Evolutionary conservation across 2,797 vertebrate species (phyloP).

Genomic region (Sebastes vulpes): DNA sequence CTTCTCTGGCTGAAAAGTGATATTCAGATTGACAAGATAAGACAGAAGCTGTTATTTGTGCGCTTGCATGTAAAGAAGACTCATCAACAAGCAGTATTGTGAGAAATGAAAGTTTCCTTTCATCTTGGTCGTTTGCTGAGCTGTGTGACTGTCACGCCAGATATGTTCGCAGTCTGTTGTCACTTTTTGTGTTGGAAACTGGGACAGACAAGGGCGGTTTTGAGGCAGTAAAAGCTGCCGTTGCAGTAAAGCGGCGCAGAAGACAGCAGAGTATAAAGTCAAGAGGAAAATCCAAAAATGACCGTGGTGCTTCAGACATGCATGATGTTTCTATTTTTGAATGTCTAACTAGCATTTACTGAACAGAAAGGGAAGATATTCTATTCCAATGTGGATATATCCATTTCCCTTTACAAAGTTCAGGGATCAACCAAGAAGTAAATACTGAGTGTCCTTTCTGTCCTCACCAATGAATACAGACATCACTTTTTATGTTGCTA

Average conservation of each 20-base stretch:
- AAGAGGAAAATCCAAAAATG: constrained; percentile 39
- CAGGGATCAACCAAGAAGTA: constrained; percentile 11
- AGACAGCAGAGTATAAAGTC: not conserved
- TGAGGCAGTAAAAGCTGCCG: not conserved
- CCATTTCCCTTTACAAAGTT: constrained; percentile 4
- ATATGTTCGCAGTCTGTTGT: constrained; percentile 24
- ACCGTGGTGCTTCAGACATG: constrained; percentile 11
- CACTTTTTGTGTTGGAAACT: not conserved
- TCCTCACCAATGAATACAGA: constrained; percentile 13
- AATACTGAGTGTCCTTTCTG: constrained; percentile 6
- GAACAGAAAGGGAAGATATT: not conserved
- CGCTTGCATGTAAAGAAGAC: not conserved
- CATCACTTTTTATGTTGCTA: not conserved
- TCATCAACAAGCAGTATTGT: not conserved
- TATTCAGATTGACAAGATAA: constrained; percentile 7
- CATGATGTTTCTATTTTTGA: constrained; percentile 24
- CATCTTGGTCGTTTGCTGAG: constrained; percentile 31
- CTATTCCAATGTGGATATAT: not conserved
- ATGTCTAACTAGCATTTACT: constrained; percentile 16
- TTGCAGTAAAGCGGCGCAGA: constrained; percentile 12
- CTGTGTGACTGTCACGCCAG: constrained; percentile 32
- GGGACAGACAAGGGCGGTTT: constrained; percentile 18
- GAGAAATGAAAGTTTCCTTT: constrained; percentile 1
- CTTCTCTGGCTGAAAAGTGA: constrained; percentile 8
- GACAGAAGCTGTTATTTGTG: not conserved